phyloP scores from a whole-genome alignment of 2,888 invertebrate genomes.

The Cephonodes hylas region DNA sequence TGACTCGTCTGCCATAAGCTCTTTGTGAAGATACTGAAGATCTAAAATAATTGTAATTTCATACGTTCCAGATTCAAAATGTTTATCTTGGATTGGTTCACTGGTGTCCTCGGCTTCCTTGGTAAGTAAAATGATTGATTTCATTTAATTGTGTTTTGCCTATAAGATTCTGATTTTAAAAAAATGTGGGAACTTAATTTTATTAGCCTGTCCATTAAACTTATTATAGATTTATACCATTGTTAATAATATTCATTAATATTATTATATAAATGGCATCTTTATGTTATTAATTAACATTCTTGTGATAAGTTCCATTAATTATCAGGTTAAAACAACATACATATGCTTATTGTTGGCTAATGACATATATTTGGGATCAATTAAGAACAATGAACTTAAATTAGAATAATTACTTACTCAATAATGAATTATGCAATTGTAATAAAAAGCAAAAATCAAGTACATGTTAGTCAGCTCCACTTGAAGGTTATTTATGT shows the following conservation, averaged over 20 bases:
- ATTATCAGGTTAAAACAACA: background rate
- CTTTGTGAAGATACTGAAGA: slow-evolving; percentile 53
- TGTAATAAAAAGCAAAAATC: background rate
- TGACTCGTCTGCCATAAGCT: slow-evolving; percentile 46
- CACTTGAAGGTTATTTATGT: no score
- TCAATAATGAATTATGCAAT: background rate
- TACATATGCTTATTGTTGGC: slow-evolving; percentile 15
- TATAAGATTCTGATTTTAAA: slow-evolving; percentile 7
- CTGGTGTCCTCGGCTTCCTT: slow-evolving; percentile 95
- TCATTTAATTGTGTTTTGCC: background rate
- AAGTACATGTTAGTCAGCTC: background rate
- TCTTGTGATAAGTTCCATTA: no score
- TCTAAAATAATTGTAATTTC: slow-evolving; percentile 44
- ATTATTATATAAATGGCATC: no score
- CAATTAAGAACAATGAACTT: slow-evolving; percentile 14
- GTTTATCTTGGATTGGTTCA: slow-evolving; percentile 98
- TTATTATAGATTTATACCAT: no score
- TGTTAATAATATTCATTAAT: no score
- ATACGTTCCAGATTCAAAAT: slow-evolving; percentile 81
- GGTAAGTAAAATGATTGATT: slow-evolving; percentile 82
- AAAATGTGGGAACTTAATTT: background rate
- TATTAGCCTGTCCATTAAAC: no score
- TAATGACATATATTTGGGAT: slow-evolving; percentile 5
- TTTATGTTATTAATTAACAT: no score
- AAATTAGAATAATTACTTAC: slow-evolving; percentile 13